phyloP scores from a whole-genome alignment of 2,113 vertebrate species.

The Aspidoscelis tigris region DNA sequence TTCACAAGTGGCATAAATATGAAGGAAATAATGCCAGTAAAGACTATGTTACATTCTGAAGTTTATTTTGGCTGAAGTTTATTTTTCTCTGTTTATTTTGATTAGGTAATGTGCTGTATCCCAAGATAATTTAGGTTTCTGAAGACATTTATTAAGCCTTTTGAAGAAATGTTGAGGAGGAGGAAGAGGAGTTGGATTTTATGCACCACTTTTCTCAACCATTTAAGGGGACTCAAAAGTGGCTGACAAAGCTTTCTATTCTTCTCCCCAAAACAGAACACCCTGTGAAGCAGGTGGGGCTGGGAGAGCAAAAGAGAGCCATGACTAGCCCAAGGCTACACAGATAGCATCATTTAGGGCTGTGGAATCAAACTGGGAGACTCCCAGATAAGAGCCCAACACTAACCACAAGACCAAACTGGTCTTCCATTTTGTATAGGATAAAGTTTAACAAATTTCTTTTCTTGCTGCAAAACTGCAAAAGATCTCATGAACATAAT shows the following conservation, averaged over 20 bases:
- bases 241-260: too few species aligned
- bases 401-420: not conserved
- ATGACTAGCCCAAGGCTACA: too few species aligned
- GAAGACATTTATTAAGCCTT: constrained; percentile 14
- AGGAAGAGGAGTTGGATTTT: too few species aligned
- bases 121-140: constrained; percentile 2
- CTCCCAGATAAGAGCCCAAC: too few species aligned
- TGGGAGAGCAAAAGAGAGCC: too few species aligned
- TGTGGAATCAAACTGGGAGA: too few species aligned
- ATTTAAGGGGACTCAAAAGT: too few species aligned
- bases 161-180: not conserved
- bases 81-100: constrained; percentile 16
- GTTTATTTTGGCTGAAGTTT: constrained; percentile 17
- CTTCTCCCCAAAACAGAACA: too few species aligned
- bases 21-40: constrained; percentile 39
- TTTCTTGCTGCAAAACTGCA: not conserved
- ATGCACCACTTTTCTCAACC: too few species aligned
- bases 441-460: not conserved
- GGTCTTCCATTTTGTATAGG: not conserved
- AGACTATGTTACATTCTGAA: constrained; percentile 3
- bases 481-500: not conserved
- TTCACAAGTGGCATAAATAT: constrained; percentile 56
- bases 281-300: too few species aligned
- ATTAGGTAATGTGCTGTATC: not conserved
- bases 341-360: too few species aligned